Evolutionary conservation across 2,797 vertebrate genomes (phyloP).

Genomic region (Falco novaeseelandiae): DNA sequence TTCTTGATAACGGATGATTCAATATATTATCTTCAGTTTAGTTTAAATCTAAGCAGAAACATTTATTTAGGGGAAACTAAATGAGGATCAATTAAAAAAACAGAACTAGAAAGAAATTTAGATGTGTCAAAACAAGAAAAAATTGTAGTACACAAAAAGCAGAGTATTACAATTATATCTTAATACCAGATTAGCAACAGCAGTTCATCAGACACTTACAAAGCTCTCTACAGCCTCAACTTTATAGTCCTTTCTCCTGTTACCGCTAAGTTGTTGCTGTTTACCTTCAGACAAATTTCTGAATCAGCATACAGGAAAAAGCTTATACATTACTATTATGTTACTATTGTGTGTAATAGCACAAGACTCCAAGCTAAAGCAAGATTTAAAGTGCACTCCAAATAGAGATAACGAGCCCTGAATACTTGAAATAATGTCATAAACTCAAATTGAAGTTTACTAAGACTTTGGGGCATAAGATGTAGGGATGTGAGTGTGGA

Average conservation of each 20-base stretch:
- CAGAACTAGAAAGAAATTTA: neutral
- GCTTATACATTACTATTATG: no score
- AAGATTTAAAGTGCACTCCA: neutral
- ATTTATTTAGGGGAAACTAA: neutral
- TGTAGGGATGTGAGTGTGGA: no score
- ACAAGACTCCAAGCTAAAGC: neutral
- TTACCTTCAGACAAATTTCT: neutral
- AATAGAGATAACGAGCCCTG: neutral
- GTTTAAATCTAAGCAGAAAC: neutral
- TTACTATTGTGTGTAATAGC: no score
- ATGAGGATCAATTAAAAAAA: neutral
- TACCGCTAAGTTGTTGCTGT: neutral
- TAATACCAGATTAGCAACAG: neutral
- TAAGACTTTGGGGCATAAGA: neutral
- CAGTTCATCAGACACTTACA: neutral
- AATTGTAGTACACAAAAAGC: neutral
- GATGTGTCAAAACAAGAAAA: neutral
- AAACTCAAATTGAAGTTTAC: neutral
- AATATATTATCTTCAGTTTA: neutral
- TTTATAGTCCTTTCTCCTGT: neutral
- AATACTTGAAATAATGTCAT: neutral
- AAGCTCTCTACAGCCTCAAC: neutral
- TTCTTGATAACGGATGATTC: neutral
- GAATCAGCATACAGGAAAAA: neutral
- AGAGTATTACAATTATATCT: neutral